These are phyloP conservation scores for Steromphala cineraria DNA, from an alignment of 2,888 invertebrate genomes.

Conservation along the genomic window DNA sequence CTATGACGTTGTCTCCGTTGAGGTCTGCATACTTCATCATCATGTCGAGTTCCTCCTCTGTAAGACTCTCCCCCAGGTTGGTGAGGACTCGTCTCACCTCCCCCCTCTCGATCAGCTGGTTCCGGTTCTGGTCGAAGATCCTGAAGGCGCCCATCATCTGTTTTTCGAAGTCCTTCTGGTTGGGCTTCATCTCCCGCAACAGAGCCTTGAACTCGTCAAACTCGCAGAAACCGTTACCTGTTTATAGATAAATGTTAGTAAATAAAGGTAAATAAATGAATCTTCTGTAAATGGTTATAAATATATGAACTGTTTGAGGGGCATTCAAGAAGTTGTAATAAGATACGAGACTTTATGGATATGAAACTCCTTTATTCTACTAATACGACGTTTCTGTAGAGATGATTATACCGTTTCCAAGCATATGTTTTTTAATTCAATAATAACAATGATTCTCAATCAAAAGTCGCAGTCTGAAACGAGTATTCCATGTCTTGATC, in stretches of 20 bases:
- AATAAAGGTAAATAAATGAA: neutral
- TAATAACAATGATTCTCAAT: no score
- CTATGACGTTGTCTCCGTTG: slow-evolving; percentile 35
- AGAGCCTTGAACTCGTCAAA: neutral
- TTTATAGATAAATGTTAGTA: no score
- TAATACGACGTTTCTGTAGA: no score
- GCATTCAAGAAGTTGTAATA: no score
- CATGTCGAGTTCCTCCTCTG: slow-evolving; percentile 26
- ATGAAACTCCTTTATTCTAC: no score
- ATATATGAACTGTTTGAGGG: no score
- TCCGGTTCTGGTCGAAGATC: slow-evolving; percentile 33
- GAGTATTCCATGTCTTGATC: no score
- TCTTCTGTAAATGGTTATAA: no score
- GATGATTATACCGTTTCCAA: no score
- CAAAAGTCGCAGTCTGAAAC: no score
- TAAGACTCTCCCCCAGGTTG: slow-evolving; percentile 28
- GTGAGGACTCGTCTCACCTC: slow-evolving; percentile 31
- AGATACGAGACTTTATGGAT: no score
- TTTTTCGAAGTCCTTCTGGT: neutral
- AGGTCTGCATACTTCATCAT: slow-evolving; percentile 34
- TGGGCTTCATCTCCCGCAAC: neutral
- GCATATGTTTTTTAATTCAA: no score
- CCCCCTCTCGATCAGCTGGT: slow-evolving; percentile 23
- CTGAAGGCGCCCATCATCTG: slow-evolving; percentile 22
- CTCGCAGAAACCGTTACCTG: neutral